Evolutionary conservation across 1,140 invertebrate genomes (phyloP), one percentile per base, ranked within the genome.

Genomic region (Bombus waltoni): DNA sequence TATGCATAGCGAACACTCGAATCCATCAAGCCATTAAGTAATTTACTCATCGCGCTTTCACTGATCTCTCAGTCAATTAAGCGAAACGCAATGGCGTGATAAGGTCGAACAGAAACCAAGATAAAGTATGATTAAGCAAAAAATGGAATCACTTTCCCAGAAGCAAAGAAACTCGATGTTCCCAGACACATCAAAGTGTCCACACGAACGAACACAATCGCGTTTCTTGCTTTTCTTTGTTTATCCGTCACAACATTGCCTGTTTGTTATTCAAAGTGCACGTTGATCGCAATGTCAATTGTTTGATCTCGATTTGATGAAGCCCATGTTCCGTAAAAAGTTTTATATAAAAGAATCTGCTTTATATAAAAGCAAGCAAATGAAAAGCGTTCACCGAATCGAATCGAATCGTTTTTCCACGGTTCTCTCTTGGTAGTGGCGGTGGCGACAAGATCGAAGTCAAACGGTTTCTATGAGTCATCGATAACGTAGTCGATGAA

Each of bases 401-500:
- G 32, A 47, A 38, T 80, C 32, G 18, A 22, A 53, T 25, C 25
- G 13, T 53, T 59, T 40, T 15, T 53, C 18, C 57, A 62, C 35
- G 9, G 28, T 62, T 77, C 38, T 40, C 3, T n/a, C 4, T 22
- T 53, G 47, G 47, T 53, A 53, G 74, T 18, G 40, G n/a, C 5
- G 3, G 35, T 35, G n/a, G 71, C 57, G 57, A 32, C 35, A 47
- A 47, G 32, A 82, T 62, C 40, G 53, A 28, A 75, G 44, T 75
- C 71, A 40, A 82, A 62, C 44, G 32, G 10, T 73, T 35, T 53
- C 53, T 53, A 22, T 47, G 72, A 57, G 42, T 75, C 79, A 53
- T 42, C 59, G 71, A 74, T 47, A 53, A 68, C 57, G 68, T 81
- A 38, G 38, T 38, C 47, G 71, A 82, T 35, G 84, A 86, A 86